Evolutionary conservation across 2,888 invertebrate species (phyloP), one percentile per base, ranked within the genome.

Genomic region (Lepeophtheirus nordmannii): DNA sequence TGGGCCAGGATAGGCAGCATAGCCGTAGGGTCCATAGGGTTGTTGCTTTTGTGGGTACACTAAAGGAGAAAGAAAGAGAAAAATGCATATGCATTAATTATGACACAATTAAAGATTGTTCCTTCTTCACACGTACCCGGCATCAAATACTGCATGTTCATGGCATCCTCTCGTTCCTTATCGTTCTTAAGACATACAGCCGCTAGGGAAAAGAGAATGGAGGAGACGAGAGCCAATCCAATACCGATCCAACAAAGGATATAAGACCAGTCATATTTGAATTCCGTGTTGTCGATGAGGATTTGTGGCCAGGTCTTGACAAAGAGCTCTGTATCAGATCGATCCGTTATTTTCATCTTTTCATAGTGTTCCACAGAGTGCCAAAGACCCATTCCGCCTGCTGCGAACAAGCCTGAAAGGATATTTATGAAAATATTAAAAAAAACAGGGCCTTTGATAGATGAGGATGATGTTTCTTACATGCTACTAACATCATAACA

Each of bases 71-170:
- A 58, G 53, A 40, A 20, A 30, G n/a, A 20, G 63, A 22, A 69
- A 30, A 9, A 23, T 17, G 11, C 22, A 46, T 10, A 17, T 12
- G 22, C 22, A 12, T 60, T 10, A 11, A 30, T 11, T 39, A 39
- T 14, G n/a, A 62, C 20, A 39, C 14, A n/a, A n/a, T n/a, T n/a
- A n/a, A 12, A 59, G n/a, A 20, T 22, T 22, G 30, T 22, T n/a
- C 30, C 23, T 59, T 59, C 20, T 59, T 41, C 11, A 41, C 11
- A 41, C 79, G 80, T 85, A 90, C 90, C 90, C 80, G 91, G 91
- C 91, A 91, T 91, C 80, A 92, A 83, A 80, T 92, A 92, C 83
- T 92, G 92, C 86, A 92, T 88, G 82, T 92, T 92, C 81, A 91
- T 85, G 78, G 90, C 89, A 80, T 92, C 90, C 78, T 92, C 92